Evolutionary conservation across 2,797 vertebrate species (phyloP), one percentile per base, ranked within the genome.

Genomic region (Gymnothorax javanicus): DNA sequence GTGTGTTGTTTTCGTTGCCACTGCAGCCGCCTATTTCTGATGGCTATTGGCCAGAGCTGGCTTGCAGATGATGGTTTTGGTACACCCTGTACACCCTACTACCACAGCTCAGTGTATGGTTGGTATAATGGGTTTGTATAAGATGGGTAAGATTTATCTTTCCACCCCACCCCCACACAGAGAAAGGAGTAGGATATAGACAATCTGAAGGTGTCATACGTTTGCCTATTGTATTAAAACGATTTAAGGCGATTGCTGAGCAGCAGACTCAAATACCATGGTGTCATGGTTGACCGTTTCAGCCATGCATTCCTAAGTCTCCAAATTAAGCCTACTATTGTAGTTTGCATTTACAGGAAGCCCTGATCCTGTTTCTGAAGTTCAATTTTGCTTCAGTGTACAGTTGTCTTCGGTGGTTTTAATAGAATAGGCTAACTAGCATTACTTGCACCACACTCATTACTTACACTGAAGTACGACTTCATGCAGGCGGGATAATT

Each of bases 61-160:
- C 98, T 99, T 98, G 98, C 98, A 99, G 98, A 98, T 98, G 97
- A 97, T 98, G 97, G 97, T 97, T 98, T 96, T 98, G 98, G 96
- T 97, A 96, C 96, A 96, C 98, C 96, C 89, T 85, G 87, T 96
- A 98, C 97, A 96, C 96, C 98, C 97, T 97, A 97, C 96, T 98
- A 98, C 97, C 97, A 98, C 98, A 98, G 97, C 98, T 99, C 98
- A 98, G 97, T 99, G 96, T 98, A 98, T 99, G 98, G 98, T 99
- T 99, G 98, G 98, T 99, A 99, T 99, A 97, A 98, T 96, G 98
- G 98, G 98, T 99, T 99, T 99, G 98, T 99, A 96, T 96, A 97
- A 97, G 96, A 96, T 98, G 97, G 98, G 98, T 99, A 99, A 99
- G 98, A 97, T 97, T 97, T 97, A 95, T 96, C 97, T 97, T 96